phyloP scores from a whole-genome alignment of 2,888 invertebrate species.

The Acanthacorydalis orientalis region DNA sequence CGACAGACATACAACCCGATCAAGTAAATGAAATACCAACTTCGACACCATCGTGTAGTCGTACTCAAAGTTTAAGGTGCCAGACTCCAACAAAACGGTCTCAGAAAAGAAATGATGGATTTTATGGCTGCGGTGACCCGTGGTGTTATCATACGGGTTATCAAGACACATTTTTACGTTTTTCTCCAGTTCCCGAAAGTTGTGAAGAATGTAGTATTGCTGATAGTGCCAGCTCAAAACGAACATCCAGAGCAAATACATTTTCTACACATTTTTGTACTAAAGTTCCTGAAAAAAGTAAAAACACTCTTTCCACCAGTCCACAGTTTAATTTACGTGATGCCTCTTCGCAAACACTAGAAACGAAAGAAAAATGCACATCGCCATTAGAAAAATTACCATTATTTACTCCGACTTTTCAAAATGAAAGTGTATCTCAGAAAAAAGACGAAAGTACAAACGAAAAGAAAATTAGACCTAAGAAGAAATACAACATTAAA shows the following conservation, averaged over 20 bases:
- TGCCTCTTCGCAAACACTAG: slow-evolving; percentile 34
- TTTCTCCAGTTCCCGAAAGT: slow-evolving; percentile 25
- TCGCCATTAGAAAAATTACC: slow-evolving; percentile 19
- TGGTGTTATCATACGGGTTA: slow-evolving; percentile 26
- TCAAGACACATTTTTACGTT: slow-evolving; percentile 16
- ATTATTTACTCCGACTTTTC: slow-evolving; percentile 10
- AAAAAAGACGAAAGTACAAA: slow-evolving; percentile 10
- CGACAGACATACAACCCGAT: slow-evolving; percentile 22
- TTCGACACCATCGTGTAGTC: slow-evolving; percentile 15
- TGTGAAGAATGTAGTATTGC: slow-evolving; percentile 24
- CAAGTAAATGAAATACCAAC: background rate
- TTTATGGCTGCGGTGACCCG: slow-evolving; percentile 26
- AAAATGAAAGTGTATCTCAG: slow-evolving; percentile 9
- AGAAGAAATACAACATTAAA: slow-evolving; percentile 12
- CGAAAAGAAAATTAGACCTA: slow-evolving; percentile 10
- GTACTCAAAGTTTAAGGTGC: slow-evolving; percentile 26
- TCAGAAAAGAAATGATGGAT: slow-evolving; percentile 13
- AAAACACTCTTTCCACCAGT: slow-evolving; percentile 3
- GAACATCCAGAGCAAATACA: slow-evolving; percentile 16
- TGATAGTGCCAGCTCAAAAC: slow-evolving; percentile 9
- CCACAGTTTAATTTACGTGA: slow-evolving; percentile 18
- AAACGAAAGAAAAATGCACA: slow-evolving; percentile 26
- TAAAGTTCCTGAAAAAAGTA: slow-evolving; percentile 17
- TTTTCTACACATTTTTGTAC: slow-evolving; percentile 25
- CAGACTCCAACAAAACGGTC: slow-evolving; percentile 22